phyloP scores from a whole-genome alignment of 2,888 invertebrate species.

The Eugnorisma glareosa region DNA sequence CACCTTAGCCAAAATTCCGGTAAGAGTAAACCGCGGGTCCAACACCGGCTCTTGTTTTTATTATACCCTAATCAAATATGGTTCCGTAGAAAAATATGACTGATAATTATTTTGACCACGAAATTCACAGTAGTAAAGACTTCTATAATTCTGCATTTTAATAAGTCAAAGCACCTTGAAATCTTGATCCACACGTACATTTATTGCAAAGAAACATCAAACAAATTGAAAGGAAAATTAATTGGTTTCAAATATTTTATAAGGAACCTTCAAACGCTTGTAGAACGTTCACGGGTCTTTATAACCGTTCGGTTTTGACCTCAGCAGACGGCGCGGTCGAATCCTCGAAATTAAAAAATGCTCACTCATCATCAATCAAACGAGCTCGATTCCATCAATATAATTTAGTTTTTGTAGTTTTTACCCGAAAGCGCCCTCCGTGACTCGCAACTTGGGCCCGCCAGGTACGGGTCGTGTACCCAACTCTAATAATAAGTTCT shows the following conservation, averaged over 20 bases:
- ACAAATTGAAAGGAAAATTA: slow-evolving; percentile 66
- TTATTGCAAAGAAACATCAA: slow-evolving; percentile 64
- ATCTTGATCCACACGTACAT: slow-evolving; percentile 49
- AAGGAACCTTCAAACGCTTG: slow-evolving; percentile 66
- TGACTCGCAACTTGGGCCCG: slow-evolving; percentile 85
- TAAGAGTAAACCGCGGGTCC: slow-evolving; percentile 71
- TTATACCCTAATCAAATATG: slow-evolving; percentile 58
- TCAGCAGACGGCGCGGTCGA: slow-evolving; percentile 79
- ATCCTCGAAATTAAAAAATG: slow-evolving; percentile 90
- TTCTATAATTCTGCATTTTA: slow-evolving; percentile 49
- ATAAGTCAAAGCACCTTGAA: slow-evolving; percentile 61
- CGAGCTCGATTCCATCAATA: slow-evolving; percentile 90
- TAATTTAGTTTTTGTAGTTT: slow-evolving; percentile 91
- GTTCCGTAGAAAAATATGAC: slow-evolving; percentile 61
- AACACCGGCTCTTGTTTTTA: slow-evolving; percentile 68
- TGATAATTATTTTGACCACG: slow-evolving; percentile 2
- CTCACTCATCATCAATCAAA: slow-evolving; percentile 90
- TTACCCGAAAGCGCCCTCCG: slow-evolving; percentile 88
- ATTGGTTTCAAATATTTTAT: slow-evolving; percentile 67
- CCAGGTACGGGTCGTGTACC: slow-evolving; percentile 81
- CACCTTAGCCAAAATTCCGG: slow-evolving; percentile 75
- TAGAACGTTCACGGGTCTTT: slow-evolving; percentile 65
- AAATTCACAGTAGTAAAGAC: slow-evolving; percentile 20
- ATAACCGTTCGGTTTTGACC: slow-evolving; percentile 77
- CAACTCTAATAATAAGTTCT: slow-evolving; percentile 67